Evolutionary conservation across 2,888 invertebrate species (phyloP).

Genomic region (Acleris literana): DNA sequence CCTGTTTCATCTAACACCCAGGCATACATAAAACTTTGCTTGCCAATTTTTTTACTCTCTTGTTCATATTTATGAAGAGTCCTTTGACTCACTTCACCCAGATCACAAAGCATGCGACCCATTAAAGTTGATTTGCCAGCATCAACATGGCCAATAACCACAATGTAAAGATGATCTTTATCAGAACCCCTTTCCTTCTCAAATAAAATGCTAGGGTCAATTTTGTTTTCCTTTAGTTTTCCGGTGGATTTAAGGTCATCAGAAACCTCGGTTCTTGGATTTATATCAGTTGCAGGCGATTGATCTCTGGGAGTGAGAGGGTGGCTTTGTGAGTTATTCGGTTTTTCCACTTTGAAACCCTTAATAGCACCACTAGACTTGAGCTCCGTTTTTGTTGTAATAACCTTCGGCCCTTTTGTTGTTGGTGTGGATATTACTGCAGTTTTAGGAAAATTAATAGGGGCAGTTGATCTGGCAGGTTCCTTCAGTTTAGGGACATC

Average conservation of each 20-base stretch:
- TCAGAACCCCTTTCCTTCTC: slow-evolving; percentile 89
- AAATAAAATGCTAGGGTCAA: slow-evolving; percentile 85
- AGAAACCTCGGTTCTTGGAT: slow-evolving; percentile 62
- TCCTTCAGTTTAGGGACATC: slow-evolving; percentile 45
- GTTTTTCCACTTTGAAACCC: slow-evolving; percentile 82
- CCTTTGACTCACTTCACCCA: slow-evolving; percentile 94
- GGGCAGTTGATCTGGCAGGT: slow-evolving; percentile 47
- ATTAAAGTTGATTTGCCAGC: slow-evolving; percentile 98
- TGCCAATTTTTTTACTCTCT: slow-evolving; percentile 98
- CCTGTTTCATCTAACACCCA: slow-evolving; percentile 99
- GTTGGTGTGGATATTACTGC: slow-evolving; percentile 51
- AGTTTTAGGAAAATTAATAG: slow-evolving; percentile 59
- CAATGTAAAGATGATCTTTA: slow-evolving; percentile 95
- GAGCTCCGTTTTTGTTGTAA: slow-evolving; percentile 73
- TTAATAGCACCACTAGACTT: slow-evolving; percentile 72
- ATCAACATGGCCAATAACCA: slow-evolving; percentile 98
- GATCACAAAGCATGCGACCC: slow-evolving; percentile 94
- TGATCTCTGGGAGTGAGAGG: slow-evolving; percentile 86
- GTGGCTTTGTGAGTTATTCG: slow-evolving; percentile 54
- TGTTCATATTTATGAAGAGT: slow-evolving; percentile 98
- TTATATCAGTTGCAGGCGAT: slow-evolving; percentile 87
- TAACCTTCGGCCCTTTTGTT: slow-evolving; percentile 63
- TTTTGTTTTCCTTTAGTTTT: slow-evolving; percentile 81
- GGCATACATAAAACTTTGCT: slow-evolving; percentile 98
- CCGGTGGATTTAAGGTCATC: slow-evolving; percentile 73